Percentiles rank a stretch among this genome's conserved stretches.
phyloP scores from a whole-genome alignment of 2,888 invertebrate species.

The Neocrepidodera transversa region DNA sequence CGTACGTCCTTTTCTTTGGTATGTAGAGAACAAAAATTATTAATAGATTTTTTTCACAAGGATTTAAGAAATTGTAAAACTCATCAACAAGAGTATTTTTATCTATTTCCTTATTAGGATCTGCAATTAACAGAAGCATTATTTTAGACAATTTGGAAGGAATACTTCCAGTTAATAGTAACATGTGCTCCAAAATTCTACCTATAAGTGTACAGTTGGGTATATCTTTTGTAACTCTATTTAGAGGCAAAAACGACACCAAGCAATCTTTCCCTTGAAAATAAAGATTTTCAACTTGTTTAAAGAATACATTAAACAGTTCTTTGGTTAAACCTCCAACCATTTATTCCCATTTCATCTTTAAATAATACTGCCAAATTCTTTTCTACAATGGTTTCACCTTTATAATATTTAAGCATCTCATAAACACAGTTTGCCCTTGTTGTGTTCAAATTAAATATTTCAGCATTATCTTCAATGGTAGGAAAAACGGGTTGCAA shows the following conservation, averaged over 20 bases:
- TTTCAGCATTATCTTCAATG: neutral
- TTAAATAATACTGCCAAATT: neutral
- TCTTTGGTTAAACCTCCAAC: slow-evolving; percentile 19
- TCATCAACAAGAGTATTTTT: neutral
- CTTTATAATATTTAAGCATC: slow-evolving; percentile 7
- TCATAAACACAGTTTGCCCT: slow-evolving; percentile 1
- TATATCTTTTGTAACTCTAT: slow-evolving; percentile 9
- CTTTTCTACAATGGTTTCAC: slow-evolving; percentile 11
- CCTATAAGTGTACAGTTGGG: slow-evolving; percentile 3
- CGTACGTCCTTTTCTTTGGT: slow-evolving; percentile 8
- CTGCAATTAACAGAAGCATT: neutral
- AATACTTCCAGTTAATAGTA: slow-evolving; percentile 15
- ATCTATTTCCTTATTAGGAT: slow-evolving; percentile 4
- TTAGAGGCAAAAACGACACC: slow-evolving; percentile 18
- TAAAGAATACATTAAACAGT: slow-evolving; percentile 19
- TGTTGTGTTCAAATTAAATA: neutral
- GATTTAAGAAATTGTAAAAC: slow-evolving; percentile 10
- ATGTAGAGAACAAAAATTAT: neutral
- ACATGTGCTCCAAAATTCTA: slow-evolving; percentile 12
- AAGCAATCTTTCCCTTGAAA: slow-evolving; percentile 11
- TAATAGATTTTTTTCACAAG: slow-evolving; percentile 4
- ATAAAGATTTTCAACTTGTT: slow-evolving; percentile 6
- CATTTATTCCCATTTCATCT: slow-evolving; percentile 13
- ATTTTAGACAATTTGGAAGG: slow-evolving; percentile 15
- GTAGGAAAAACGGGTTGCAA: neutral